These are phyloP conservation scores for Azorinus chamasolen DNA, from an alignment of 2,888 invertebrate species.

Conservation along the genomic window DNA sequence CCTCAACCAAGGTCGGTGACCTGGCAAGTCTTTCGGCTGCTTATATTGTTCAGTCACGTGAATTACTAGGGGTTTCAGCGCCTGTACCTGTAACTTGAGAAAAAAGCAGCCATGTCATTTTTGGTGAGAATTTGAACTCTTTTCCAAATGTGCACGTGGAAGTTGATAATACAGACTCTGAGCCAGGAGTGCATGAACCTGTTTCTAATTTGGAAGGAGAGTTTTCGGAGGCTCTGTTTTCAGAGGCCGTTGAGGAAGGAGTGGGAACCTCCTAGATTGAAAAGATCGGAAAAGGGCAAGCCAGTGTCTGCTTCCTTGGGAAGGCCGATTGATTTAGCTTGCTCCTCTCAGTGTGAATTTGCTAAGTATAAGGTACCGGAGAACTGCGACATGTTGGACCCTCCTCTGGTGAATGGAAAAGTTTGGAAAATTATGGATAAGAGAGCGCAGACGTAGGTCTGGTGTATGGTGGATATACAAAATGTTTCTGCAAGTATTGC, in stretches of 20 bases:
- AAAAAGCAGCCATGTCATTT: no score
- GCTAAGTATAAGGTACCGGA: conserved; percentile 32
- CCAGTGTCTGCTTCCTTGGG: conserved; percentile 16
- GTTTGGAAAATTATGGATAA: conserved; percentile 33
- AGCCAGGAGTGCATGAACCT: no score
- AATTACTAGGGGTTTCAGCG: no score
- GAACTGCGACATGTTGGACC: conserved; percentile 13
- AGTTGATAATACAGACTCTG: no score
- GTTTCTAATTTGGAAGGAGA: no score
- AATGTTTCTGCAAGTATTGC: conserved; percentile 17
- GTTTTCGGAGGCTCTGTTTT: no score
- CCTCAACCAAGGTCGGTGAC: no score
- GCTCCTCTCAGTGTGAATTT: conserved; percentile 21
- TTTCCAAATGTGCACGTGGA: no score
- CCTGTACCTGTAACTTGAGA: no score
- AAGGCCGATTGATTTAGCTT: conserved; percentile 24
- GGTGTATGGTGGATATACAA: conserved; percentile 24
- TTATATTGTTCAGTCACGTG: neutral
- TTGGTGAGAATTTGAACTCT: no score
- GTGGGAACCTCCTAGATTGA: conserved; percentile 18
- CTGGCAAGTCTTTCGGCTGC: no score
- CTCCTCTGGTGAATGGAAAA: conserved; percentile 26
- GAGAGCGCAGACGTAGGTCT: conserved; percentile 15
- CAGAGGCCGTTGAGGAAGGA: no score
- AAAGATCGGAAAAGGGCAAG: conserved; percentile 7